Base-by-base conservation (phyloP, 2,113 vertebrate species). In the Sorex fumeus region DNA sequence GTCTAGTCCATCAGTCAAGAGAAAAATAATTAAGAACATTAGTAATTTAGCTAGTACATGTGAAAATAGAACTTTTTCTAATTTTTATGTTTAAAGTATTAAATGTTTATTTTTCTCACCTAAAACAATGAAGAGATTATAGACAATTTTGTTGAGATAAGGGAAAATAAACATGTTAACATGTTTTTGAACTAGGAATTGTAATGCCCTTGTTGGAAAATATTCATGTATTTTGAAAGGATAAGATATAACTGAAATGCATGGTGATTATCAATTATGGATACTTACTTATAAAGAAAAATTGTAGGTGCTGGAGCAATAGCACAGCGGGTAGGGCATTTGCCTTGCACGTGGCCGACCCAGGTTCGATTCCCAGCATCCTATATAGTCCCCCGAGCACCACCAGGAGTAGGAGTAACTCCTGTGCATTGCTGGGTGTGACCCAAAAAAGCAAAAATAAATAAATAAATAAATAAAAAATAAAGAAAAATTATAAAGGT, bases 201-300 rank as follows among this genome's bases (percentile, higher is more conserved):
- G 75, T 7, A 88, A 66, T 6, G 1, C 47, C 70, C 45, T 34
- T 19, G 13, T 23, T 34, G 19, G 43, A 16, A 45, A 71, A 77
- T 62, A 50, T 72, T 13, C 7, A 60, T 47, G 66, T 81, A 60
- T 78, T 62, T 81, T 85, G 25, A 91, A 30, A 66, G 0, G 18
- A 71, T 62, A 69, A 67, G 19, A 15, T 70, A 64, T 62, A 77
- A 78, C 3, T 76, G 60, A 70, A 84, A 9, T 75, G 18, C 2
- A 27, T 2, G 57, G 78, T 88, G 23, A 34, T 50, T 86, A n/a
- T 85, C 74, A 85, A 23, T 85, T 69, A 91, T 15, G 78, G 30
- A 64, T 1, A 79, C 4, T 70, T 75, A 64, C 40, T 12, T 36
- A 2, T 78, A 69, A 87, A 79, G 28, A 79, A 92, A 71, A 77